Base-by-base conservation (phyloP, 2,113 vertebrate genomes). In the Grallaria varia region DNA sequence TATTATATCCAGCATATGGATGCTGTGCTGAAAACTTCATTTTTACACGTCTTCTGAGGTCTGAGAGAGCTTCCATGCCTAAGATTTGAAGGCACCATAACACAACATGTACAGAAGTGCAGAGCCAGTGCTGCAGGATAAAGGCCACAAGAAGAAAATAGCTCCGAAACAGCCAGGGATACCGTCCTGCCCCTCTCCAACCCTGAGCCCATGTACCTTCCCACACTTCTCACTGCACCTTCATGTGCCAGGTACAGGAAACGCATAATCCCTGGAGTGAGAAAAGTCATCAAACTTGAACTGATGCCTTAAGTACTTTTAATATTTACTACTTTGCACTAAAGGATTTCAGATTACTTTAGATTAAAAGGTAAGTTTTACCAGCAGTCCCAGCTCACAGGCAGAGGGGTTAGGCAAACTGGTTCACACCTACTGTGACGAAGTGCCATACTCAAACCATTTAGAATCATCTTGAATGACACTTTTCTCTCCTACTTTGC, bases 31-130 rank as follows among this genome's bases (percentile, higher is more conserved):
- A 69, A 55, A 90, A 93, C 67, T 50, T 47, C 79, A 71, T 50
- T 92, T 96, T 95, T 74, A 63, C 74, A 82, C 53, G 75, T 82
- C 79, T 60, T 87, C 84, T 77, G 68, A 17, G 4, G 40, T 66
- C 88, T 16, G 5, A 45, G 73, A 90, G 89, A 97, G 42, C 78
- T 97, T 97, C 92, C 75, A 39, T 10, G 11, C 86, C 52, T 76
- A 44, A 66, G 89, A 94, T 89, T 93, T 97, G 90, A 97, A 96
- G 68, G 50, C 40, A 95, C 22, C 37, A 53, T 84, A 87, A 82
- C 37, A 95, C 8, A 22, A 93, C 87, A 93, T 12, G 35, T 62
- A 91, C 45, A 81, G 47, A 69, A 95, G 60, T 25, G n/a, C 47
- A 71, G 31, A 93, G 59, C 63, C 81, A 96, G 55, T 62, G 39